phyloP scores from a whole-genome alignment of 1,140 invertebrate genomes.

The Kradibia gibbosae region DNA sequence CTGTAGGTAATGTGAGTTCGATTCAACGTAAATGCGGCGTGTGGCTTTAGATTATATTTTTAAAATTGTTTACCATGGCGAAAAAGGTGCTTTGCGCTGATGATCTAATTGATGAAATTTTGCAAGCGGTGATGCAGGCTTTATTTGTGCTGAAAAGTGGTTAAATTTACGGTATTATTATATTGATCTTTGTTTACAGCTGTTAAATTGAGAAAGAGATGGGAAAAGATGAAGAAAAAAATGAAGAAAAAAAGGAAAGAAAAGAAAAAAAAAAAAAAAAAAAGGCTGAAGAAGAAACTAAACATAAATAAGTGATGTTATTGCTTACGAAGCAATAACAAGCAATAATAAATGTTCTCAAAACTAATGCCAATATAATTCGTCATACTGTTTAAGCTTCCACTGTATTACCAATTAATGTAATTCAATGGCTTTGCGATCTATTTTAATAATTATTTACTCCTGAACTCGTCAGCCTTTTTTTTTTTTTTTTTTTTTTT shows the following conservation, averaged over 20 bases:
- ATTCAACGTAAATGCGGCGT: not conserved
- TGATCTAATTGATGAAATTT: constrained; percentile 93
- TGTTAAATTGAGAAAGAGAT: too few relatives aligned
- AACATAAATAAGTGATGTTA: not conserved
- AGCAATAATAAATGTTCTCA: too few relatives aligned
- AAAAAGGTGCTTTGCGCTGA: constrained; percentile 81
- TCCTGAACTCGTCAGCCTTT: too few relatives aligned
- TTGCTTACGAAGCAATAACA: not conserved
- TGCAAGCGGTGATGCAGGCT: constrained; percentile 86
- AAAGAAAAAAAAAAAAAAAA: constrained; percentile 48
- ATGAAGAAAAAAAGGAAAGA: too few relatives aligned
- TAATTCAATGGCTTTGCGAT: constrained; percentile 17
- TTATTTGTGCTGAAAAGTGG: constrained; percentile 74
- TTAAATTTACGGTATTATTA: constrained; percentile 58
- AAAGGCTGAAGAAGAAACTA: constrained; percentile 24
- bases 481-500: too few relatives aligned
- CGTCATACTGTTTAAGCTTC: not conserved
- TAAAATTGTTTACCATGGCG: constrained; percentile 79
- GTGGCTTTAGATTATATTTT: not conserved
- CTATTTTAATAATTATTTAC: constrained; percentile 26
- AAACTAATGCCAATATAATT: too few relatives aligned
- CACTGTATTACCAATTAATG: constrained; percentile 31
- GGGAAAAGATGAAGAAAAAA: too few relatives aligned
- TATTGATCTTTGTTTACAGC: constrained; percentile 34
- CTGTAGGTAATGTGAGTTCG: not conserved